Base-by-base conservation (phyloP, 2,113 vertebrate species). In the Bos javanicus region DNA sequence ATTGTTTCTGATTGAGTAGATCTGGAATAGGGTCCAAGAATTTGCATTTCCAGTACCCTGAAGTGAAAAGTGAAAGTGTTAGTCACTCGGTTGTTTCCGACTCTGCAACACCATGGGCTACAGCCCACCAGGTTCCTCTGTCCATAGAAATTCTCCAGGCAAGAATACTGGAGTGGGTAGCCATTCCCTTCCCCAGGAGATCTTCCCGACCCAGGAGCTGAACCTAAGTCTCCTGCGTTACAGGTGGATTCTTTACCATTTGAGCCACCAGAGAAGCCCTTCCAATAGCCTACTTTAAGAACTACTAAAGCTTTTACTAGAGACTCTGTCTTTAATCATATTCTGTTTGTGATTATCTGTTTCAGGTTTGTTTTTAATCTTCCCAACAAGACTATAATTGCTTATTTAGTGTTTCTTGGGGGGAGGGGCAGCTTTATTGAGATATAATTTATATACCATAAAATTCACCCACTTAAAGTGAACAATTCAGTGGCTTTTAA, bases 281-380 rank as follows among this genome's bases (percentile, higher is more conserved):
- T 88, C 43, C 84, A 54, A 85, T 23, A 52, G 39, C n/a, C 8
- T 59, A 36, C 36, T 36, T 36, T 36, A 78, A 59, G 28, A 84
- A 93, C 67, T 60, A 76, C 30, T 82, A 56, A 74, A 76, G 12
- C 39, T 95, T 97, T 95, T 78, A 39, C 59, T 93, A n/a, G 17
- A 52, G 19, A 84, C 62, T 94, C 59, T 92, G 26, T 50, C 84
- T 87, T 87, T 84, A 89, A 85, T 92, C 57, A 95, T 43, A 85
- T 95, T 95, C 67, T 92, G 33, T 50, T 97, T 87, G 57, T 80
- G 57, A 76, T 89, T 50, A 50, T 48, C 23, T 78, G 25, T 85
- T 87, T 87, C 28, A 92, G 46, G 26, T 89, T 89, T 84, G 50
- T 89, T 80, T 92, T 71, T 60, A 95, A 48, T 84, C 57, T 71